Conservation (phyloP, 2,888 invertebrate species). For the Meliscaeva auricollis region DNA sequence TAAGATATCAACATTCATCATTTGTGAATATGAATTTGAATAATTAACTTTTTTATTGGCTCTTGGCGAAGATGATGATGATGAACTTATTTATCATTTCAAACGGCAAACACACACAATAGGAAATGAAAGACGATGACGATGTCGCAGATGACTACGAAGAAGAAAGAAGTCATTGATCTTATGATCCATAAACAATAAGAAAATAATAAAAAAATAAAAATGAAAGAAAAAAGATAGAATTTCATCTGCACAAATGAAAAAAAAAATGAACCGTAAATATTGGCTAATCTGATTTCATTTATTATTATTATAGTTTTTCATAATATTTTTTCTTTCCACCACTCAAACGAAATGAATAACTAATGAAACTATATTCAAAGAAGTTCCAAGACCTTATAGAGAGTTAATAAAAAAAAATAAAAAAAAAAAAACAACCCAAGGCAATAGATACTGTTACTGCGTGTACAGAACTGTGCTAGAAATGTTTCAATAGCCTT, state of each 20-base stretch:
- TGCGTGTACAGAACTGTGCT: background rate
- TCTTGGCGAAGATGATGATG: background rate
- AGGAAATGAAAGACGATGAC: background rate
- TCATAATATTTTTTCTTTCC: slow-evolving; percentile 56
- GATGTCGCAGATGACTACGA: background rate
- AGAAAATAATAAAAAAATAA: slow-evolving; percentile 1
- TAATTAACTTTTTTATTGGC: slow-evolving; percentile 43
- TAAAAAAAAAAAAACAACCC: background rate
- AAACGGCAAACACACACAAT: background rate
- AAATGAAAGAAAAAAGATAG: slow-evolving; percentile 60
- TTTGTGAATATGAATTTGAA: slow-evolving; percentile 22
- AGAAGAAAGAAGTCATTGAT: slow-evolving; percentile 61
- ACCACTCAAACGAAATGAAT: slow-evolving; percentile 30
- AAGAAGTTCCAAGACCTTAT: slow-evolving; percentile 1
- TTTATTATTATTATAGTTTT: slow-evolving; percentile 51
- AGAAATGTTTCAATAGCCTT: background rate
- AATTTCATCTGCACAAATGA: slow-evolving; percentile 52
- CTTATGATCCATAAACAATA: slow-evolving; percentile 43
- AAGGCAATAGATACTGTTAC: slow-evolving; percentile 14
- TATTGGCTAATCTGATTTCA: slow-evolving; percentile 71
- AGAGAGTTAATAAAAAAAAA: background rate
- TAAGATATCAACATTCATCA: slow-evolving; percentile 30
- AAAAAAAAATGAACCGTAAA: slow-evolving; percentile 58
- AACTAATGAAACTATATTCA: slow-evolving; percentile 58
- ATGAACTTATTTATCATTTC: slow-evolving; percentile 12